These are phyloP conservation scores for Pseudochirops cupreus DNA, from an alignment of 2,797 vertebrate species.

Conservation along the genomic window DNA sequence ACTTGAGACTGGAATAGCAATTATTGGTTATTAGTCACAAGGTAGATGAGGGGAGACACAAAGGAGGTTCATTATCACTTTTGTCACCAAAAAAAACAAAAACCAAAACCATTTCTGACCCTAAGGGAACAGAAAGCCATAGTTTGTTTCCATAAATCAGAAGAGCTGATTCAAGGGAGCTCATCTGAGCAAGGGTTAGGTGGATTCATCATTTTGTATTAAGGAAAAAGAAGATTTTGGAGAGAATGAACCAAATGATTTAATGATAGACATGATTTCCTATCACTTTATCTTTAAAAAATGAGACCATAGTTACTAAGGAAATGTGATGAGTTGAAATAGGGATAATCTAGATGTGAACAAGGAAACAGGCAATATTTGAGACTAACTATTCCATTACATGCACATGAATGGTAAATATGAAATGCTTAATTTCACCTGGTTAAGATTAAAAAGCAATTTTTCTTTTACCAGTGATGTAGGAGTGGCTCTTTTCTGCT, in stretches of 20 bases:
- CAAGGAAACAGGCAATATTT: constrained; percentile 8
- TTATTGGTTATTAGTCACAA: background rate
- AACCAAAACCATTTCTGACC: background rate
- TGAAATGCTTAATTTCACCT: constrained; percentile 61
- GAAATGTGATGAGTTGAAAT: constrained; percentile 64
- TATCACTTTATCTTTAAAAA: constrained; percentile 62
- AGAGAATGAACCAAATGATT: constrained; percentile 10
- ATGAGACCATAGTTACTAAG: constrained; percentile 68
- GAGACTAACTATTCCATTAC: constrained; percentile 1
- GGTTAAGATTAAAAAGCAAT: constrained; percentile 65
- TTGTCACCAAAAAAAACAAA: background rate
- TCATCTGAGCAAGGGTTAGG: constrained; percentile 15
- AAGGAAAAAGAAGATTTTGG: constrained; percentile 30
- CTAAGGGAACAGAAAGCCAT: constrained; percentile 9
- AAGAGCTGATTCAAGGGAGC: background rate
- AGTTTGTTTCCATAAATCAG: constrained; percentile 13
- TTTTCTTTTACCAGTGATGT: constrained; percentile 58
- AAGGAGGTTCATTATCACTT: constrained; percentile 32
- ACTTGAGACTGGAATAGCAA: background rate
- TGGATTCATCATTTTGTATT: background rate
- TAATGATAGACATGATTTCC: constrained; percentile 24
- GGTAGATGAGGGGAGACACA: background rate
- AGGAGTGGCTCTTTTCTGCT: constrained; percentile 43
- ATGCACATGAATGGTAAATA: constrained; percentile 6
- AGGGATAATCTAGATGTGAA: constrained; percentile 51